phyloP scores from a whole-genome alignment of 2,113 vertebrate species.

The Mormoops blainvillei region DNA sequence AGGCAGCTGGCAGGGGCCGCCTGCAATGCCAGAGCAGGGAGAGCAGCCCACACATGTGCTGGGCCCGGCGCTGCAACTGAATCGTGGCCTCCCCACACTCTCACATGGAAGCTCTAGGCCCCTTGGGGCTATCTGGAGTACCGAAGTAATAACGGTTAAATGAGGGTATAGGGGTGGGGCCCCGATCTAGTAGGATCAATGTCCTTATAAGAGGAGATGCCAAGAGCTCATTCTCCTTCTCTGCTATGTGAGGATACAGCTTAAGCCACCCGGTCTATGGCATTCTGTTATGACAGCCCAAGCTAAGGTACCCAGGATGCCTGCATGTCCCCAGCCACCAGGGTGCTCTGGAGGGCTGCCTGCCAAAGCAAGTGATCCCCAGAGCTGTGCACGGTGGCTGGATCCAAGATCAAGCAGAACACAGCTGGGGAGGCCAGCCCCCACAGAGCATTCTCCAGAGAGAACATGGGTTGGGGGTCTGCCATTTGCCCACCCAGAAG shows the following conservation, averaged over 20 bases:
- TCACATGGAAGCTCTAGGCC: not conserved
- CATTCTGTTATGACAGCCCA: not conserved
- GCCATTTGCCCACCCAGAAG: not conserved
- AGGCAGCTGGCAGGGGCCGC: not conserved
- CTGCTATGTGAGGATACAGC: not conserved
- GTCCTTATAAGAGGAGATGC: not conserved
- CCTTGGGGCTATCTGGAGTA: no score
- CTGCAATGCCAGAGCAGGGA: not conserved
- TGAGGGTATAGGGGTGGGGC: no score
- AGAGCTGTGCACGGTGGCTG: rapidly evolving
- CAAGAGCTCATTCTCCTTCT: not conserved
- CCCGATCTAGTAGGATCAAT: not conserved
- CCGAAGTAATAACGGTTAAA: not conserved
- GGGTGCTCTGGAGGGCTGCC: no score
- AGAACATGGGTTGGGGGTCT: not conserved
- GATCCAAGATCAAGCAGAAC: not conserved
- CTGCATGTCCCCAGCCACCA: not conserved
- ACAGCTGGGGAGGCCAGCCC: not conserved
- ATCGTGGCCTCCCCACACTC: not conserved
- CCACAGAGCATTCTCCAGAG: not conserved
- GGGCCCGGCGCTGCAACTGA: not conserved
- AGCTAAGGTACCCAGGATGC: not conserved
- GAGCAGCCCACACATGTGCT: not conserved
- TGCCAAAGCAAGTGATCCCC: not conserved
- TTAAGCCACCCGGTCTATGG: not conserved